phyloP scores from a whole-genome alignment of 2,113 vertebrate species.

The Baryphthengus martii region DNA sequence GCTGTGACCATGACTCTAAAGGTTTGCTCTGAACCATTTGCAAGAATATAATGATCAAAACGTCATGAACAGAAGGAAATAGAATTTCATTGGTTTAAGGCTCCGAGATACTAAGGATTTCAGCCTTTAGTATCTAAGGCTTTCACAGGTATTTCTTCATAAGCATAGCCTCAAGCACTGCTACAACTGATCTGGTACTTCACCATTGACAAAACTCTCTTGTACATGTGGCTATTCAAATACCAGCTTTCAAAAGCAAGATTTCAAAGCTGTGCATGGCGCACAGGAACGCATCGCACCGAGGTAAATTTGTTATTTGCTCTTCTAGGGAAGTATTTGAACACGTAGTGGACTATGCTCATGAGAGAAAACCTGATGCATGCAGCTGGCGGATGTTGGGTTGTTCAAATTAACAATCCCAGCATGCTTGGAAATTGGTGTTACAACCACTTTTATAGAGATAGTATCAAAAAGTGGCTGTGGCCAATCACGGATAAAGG shows the following conservation, averaged over 20 bases:
- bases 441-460: slow-evolving; percentile 82
- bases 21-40: slow-evolving; percentile 75
- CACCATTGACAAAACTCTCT: slow-evolving; percentile 21
- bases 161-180: slow-evolving; percentile 82
- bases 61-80: slow-evolving; percentile 84
- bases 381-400: slow-evolving; percentile 90
- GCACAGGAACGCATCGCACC: not conserved
- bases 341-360: slow-evolving; percentile 77
- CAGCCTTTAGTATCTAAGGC: slow-evolving; percentile 88
- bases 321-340: slow-evolving; percentile 57
- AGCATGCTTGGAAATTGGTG: slow-evolving; percentile 85
- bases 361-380: slow-evolving; percentile 86
- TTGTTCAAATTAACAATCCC: slow-evolving; percentile 82
- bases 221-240: slow-evolving; percentile 8
- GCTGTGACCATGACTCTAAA: slow-evolving; percentile 80
- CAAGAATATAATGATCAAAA: slow-evolving; percentile 81
- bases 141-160: slow-evolving; percentile 88
- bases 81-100: slow-evolving; percentile 79
- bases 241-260: slow-evolving; percentile 11
- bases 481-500: slow-evolving; percentile 84
- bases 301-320: slow-evolving; percentile 16
- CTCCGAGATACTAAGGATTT: slow-evolving; percentile 88
- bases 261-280: slow-evolving; percentile 11
- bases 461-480: slow-evolving; percentile 77
- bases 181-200: slow-evolving; percentile 57